Evolutionary conservation across 2,888 invertebrate genomes (phyloP).

Genomic region (Liopterus haemorrhoidalis): DNA sequence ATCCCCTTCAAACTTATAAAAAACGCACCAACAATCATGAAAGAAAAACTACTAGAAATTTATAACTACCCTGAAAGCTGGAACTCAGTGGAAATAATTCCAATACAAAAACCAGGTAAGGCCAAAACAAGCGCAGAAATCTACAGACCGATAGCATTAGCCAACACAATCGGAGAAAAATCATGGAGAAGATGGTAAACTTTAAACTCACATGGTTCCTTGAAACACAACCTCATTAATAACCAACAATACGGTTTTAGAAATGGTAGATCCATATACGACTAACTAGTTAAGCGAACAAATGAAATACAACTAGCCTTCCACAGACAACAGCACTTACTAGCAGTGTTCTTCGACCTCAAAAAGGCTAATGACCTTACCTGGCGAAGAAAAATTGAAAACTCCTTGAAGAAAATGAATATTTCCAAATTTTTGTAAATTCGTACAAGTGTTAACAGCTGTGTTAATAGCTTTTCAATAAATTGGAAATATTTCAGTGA

Average conservation of each 20-base stretch:
- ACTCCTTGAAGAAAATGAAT: too few species aligned
- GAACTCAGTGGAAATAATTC: background rate
- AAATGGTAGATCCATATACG: constrained; percentile 1
- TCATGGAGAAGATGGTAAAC: constrained; percentile 11
- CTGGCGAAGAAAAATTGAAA: too few species aligned
- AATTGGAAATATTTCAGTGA: too few species aligned
- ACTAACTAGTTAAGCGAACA: too few species aligned
- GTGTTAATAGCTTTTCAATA: too few species aligned
- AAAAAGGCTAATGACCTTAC: too few species aligned
- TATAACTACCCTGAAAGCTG: background rate
- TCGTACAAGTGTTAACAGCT: too few species aligned
- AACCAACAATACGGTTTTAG: constrained; percentile 9
- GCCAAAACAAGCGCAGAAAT: constrained; percentile 3
- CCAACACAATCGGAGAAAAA: too few species aligned
- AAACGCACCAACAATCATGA: background rate
- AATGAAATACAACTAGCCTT: too few species aligned
- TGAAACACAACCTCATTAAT: constrained; percentile 1
- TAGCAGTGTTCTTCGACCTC: too few species aligned
- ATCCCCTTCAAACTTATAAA: constrained; percentile 8
- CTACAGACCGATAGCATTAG: constrained; percentile 5
- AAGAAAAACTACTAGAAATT: constrained; percentile 4
- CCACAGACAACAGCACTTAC: too few species aligned
- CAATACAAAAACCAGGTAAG: constrained; percentile 1
- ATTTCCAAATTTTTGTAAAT: too few species aligned
- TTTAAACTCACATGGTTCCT: constrained; percentile 11